Base-by-base conservation (phyloP, 2,888 invertebrate genomes). In the Melanchra persicariae region DNA sequence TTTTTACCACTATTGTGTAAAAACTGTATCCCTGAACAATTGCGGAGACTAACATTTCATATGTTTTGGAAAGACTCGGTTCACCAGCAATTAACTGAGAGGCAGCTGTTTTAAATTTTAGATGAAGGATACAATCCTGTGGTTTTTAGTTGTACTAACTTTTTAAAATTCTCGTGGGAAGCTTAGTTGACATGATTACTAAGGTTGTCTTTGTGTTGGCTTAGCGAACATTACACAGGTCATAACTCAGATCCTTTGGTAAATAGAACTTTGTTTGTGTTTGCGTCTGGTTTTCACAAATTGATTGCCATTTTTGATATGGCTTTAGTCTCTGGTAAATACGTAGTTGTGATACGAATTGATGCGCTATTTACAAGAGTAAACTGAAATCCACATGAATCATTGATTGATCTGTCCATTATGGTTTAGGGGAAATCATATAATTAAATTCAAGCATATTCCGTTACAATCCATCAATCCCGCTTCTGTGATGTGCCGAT, bases 51-150 rank as follows among this genome's bases (percentile, higher is more conserved):
- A 65, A 69, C 26, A 69, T 64, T 75, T 76, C 73, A 70, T 62
- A 65, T 70, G 68, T 55, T 68, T 37, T 47, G 63, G 64, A 66
- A 64, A 75, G 40, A 62, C 71, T 83, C 74, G 82, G 85, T 83
- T 83, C 76, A 80, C 83, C 80, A 82, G 78, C 88, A 91, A 91
- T 91, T 91, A 91, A 80, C 84, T 66, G 70, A 64, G 78, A 81
- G 81, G 83, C 74, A 61, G 77, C 81, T 86, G 85, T 76, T 88
- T 88, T 90, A 87, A 89, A 89, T 88, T 87, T 90, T 86, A 90
- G 83, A 90, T 87, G 87, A 88, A 90, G 88, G 88, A 83, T 85
- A 81, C 60, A 83, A 76, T 84, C 79, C 80, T 86, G 87, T 74
- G 89, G 87, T 88, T 87, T 85, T 75, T 87, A 81, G 84, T 84